These are phyloP conservation scores for Rosalia funebris DNA, from an alignment of 2,888 invertebrate genomes.

Conservation along the genomic window DNA sequence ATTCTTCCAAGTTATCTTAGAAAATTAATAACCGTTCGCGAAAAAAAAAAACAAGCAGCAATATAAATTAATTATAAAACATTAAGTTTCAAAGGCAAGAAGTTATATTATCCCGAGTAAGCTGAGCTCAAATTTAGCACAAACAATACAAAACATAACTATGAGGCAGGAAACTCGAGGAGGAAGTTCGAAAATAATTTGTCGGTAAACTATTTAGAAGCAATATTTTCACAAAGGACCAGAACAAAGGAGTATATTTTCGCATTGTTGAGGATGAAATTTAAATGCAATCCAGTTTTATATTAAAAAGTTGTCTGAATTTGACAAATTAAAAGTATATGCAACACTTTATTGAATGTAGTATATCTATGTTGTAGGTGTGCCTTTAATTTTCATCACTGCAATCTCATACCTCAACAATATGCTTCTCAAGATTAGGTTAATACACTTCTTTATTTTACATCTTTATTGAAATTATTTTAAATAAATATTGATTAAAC, in stretches of 20 bases:
- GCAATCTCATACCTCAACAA: too few relatives aligned
- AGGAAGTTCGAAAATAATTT: constrained; percentile 42
- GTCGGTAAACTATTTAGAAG: constrained; percentile 44
- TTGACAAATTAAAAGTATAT: too few relatives aligned
- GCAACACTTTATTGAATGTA: too few relatives aligned
- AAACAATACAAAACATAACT: constrained; percentile 31
- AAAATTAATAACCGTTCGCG: constrained; percentile 2
- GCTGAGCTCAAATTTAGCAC: constrained; percentile 12
- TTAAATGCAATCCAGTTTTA: background rate
- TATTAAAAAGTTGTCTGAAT: background rate
- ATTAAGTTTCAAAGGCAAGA: constrained; percentile 25
- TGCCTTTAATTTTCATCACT: too few relatives aligned
- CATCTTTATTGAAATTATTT: too few relatives aligned
- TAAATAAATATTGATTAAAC: too few relatives aligned
- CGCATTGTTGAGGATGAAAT: background rate
- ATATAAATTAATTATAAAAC: constrained; percentile 30
- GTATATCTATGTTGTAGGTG: too few relatives aligned
- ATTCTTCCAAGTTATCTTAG: too few relatives aligned
- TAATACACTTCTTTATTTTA: too few relatives aligned
- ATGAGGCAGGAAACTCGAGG: constrained; percentile 23
- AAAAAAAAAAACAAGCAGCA: constrained; percentile 5
- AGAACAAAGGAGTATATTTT: constrained; percentile 3
- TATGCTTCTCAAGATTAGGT: too few relatives aligned
- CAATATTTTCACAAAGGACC: constrained; percentile 33
- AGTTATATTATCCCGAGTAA: constrained; percentile 24